phyloP scores from a whole-genome alignment of 2,113 vertebrate genomes.

The Nycticebus coucang region DNA sequence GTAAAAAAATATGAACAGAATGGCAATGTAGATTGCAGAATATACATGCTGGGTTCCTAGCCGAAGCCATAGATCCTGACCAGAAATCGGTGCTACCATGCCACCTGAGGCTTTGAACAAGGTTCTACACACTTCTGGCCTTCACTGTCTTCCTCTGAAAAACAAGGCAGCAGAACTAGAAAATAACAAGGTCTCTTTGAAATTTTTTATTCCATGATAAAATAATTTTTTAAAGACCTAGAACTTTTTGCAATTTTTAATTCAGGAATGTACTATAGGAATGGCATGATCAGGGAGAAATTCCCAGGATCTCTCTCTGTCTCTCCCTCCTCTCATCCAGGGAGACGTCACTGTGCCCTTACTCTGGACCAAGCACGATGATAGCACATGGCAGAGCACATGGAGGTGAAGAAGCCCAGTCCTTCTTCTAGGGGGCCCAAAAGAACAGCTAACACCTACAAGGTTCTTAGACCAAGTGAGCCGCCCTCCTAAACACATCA shows the following conservation, averaged over 20 bases:
- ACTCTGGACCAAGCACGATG: neutral
- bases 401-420: neutral
- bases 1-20: neutral
- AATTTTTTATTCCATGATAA: conserved; percentile 15
- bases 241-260: neutral
- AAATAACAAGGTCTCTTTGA: neutral
- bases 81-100: neutral
- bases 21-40: neutral
- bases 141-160: neutral
- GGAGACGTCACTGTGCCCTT: neutral
- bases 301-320: neutral
- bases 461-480: neutral
- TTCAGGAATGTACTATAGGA: neutral
- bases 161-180: neutral
- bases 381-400: neutral
- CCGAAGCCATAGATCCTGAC: neutral
- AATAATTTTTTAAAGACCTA: neutral
- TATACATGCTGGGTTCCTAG: neutral
- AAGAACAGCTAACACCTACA: neutral
- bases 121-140: neutral
- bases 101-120: neutral
- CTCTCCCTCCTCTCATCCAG: no score
- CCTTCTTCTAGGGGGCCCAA: neutral
- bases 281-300: neutral
- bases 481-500: neutral